Conservation (phyloP, 2,888 invertebrate genomes). For the Pelosia muscerda region DNA sequence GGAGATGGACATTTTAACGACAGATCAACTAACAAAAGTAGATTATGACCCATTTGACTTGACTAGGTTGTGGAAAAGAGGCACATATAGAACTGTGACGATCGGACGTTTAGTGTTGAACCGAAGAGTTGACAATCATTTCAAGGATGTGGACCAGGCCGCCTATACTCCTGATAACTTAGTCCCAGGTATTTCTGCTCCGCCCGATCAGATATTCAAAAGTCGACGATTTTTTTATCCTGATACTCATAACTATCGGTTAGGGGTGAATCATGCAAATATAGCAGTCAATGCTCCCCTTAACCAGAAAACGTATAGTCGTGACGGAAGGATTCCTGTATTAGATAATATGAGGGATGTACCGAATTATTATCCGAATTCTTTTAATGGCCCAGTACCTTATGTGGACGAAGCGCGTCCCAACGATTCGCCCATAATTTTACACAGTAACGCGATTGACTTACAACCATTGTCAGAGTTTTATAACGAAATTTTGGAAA, state of each 20-base stretch:
- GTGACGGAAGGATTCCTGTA: not conserved
- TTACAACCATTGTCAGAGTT: slow-evolving; percentile 9
- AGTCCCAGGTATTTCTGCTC: slow-evolving; percentile 7
- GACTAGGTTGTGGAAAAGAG: slow-evolving; percentile 10
- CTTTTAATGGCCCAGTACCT: slow-evolving; percentile 12
- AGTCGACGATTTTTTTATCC: not conserved
- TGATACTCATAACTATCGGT: slow-evolving; percentile 7
- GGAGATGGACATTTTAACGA: slow-evolving; percentile 19
- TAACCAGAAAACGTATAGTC: not conserved
- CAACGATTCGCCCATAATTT: not conserved
- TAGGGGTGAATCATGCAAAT: slow-evolving; percentile 6
- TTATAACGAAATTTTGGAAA: slow-evolving; percentile 15
- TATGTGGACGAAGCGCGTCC: slow-evolving; percentile 8
- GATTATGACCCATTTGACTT: slow-evolving; percentile 23
- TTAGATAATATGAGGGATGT: slow-evolving; percentile 7
- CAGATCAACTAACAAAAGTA: slow-evolving; percentile 12
- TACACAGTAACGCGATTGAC: slow-evolving; percentile 8
- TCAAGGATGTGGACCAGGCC: slow-evolving; percentile 5
- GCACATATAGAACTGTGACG: slow-evolving; percentile 4
- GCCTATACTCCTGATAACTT: slow-evolving; percentile 9
- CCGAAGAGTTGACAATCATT: slow-evolving; percentile 10
- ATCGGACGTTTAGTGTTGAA: slow-evolving; percentile 12
- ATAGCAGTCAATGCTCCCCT: slow-evolving; percentile 9
- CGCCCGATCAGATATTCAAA: not conserved
- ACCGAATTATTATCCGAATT: slow-evolving; percentile 11